Evolutionary conservation across 2,888 invertebrate species (phyloP), one percentile per base, ranked within the genome.

Genomic region (Agonopterix arenella): DNA sequence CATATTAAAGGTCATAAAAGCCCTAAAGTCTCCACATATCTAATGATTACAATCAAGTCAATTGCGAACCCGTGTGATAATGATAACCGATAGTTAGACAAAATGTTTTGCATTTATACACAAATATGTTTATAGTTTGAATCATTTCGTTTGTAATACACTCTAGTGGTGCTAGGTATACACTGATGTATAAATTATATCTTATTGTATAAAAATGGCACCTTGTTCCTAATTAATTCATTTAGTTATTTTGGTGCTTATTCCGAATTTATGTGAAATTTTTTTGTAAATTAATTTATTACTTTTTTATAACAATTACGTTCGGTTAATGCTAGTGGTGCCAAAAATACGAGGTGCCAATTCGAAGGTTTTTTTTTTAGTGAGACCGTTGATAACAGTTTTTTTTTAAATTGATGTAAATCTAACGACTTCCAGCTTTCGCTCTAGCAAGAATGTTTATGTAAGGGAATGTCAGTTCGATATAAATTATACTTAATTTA

Each of bases 291-390:
- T 44, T 38, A 60, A 56, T 65, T 66, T 57, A 48, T 38, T 28
- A 28, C 49, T 49, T 55, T n/a, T 43, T 43, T 11, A 43, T 40
- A 40, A 46, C 49, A 47, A 44, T 50, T 55, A 51, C 54, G 38
- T 71, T 76, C 60, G 66, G 66, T 72, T 69, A 53, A 66, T 65
- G 78, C 75, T 79, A 76, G 77, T 67, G 84, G 84, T 85, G 86
- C 84, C 86, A 84, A 84, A 83, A 68, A 72, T 67, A 61, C 59
- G 63, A 76, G 84, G 84, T 84, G 85, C 84, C 85, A 85, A 84
- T 56, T 57, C 60, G 56, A 64, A 64, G 57, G 18, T 42, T 52
- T 52, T 18, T 52, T 18, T 45, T 52, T 52, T 48, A 52, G 41
- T 48, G 51, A 48, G 46, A 50, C 50, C 46, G 48, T 41, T n/a